Percentiles rank a stretch among this genome's conserved stretches.
Conservation (phyloP, 1,140 invertebrate genomes). For the Hylaeus volcanicus region DNA sequence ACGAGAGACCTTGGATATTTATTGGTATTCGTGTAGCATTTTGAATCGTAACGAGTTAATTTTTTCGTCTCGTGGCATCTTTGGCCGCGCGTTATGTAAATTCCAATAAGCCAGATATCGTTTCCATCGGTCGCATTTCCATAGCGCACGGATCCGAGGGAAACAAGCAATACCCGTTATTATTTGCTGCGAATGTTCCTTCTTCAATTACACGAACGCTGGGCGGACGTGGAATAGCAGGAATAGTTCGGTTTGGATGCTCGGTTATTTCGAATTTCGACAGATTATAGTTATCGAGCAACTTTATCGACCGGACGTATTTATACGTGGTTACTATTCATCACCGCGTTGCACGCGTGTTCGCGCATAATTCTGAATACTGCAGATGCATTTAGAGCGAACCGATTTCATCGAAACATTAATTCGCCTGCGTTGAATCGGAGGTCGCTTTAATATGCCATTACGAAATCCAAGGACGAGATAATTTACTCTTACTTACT, state of each 20-base stretch:
- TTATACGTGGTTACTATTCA: constrained; percentile 18
- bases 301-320: constrained; percentile 25
- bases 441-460: too few species aligned
- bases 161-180: constrained; percentile 13
- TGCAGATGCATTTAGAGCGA: neutral
- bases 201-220: constrained; percentile 19
- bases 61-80: too few species aligned
- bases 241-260: constrained; percentile 23
- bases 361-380: constrained; percentile 12
- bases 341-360: neutral
- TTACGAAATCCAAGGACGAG: neutral
- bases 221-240: neutral
- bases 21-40: neutral
- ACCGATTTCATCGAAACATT: neutral
- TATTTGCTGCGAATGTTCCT: constrained; percentile 33
- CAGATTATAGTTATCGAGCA: constrained; percentile 37
- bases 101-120: constrained; percentile 3
- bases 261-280: constrained; percentile 24
- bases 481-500: neutral
- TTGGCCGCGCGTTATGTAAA: neutral
- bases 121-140: constrained; percentile 8
- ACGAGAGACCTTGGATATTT: too few species aligned
- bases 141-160: neutral
- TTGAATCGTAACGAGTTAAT: neutral
- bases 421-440: neutral